Base-by-base conservation (phyloP, 2,797 vertebrate species). In the Sitta carolinensis region DNA sequence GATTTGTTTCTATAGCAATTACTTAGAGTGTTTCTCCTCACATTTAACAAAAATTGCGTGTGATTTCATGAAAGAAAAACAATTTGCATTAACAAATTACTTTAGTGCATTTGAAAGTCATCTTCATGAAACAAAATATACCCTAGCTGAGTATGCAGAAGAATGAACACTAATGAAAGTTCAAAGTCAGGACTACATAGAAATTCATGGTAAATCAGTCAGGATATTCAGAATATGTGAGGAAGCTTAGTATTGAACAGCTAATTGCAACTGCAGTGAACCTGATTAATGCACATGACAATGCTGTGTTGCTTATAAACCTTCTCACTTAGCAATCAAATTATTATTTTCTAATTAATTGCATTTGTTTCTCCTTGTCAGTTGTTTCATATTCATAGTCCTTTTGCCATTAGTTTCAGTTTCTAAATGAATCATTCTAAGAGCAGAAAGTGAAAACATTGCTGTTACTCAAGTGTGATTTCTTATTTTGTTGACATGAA, bases 11-110 rank as follows among this genome's bases (percentile, higher is more conserved):
- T 83, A 30, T 51, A 64, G 64, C 70, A 95, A 95, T 94, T 96
- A 76, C 51, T 78, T 76, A 43, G 11, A 40, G 77, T 36, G 26
- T 69, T 93, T 89, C 75, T 94, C 59, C 88, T 84, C 84, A 68
- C 26, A 96, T 89, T 93, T 96, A 96, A 84, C 73, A 87, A 95
- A 95, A 91, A 79, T 91, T 87, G 78, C 86, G 45, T 80, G 82
- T 83, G 80, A 90, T 91, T 96, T 96, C 83, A 76, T 82, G 76
- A 87, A 87, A 94, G 93, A 70, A 92, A 97, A 96, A 38, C 70
- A 97, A 86, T 95, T 92, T 97, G 84, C 74, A 92, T 95, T 94
- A 96, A 94, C 75, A 85, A 96, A 96, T 94, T 19, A 93, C 64
- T 96, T 84, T n/a, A 86, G 61, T 90, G 58, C 54, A 87, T 81